These are phyloP conservation scores for Oscheius sp. DNA, from an alignment of 2,888 invertebrate genomes.

Conservation along the genomic window DNA sequence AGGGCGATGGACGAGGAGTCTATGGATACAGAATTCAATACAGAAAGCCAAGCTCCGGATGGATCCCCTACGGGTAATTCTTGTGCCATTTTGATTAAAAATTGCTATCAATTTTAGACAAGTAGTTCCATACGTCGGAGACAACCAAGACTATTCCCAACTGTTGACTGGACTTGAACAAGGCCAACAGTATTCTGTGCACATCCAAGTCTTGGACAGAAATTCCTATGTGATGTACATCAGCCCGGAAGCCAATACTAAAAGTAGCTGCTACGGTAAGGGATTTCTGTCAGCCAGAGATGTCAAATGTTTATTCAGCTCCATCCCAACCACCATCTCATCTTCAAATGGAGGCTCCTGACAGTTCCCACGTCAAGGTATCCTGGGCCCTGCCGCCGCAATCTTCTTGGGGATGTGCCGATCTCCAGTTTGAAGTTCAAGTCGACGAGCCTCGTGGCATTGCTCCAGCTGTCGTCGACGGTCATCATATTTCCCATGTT, in stretches of 20 bases:
- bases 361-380: conserved; percentile 64
- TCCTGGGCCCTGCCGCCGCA: conserved; percentile 62
- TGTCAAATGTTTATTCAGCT: conserved; percentile 49
- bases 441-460: conserved; percentile 68
- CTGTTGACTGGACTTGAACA: conserved; percentile 64
- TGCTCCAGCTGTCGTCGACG: conserved; percentile 60
- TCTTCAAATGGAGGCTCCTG: conserved; percentile 64
- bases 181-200: conserved; percentile 64
- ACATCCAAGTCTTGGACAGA: conserved; percentile 69
- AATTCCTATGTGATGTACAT: conserved; percentile 73
- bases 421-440: conserved; percentile 63
- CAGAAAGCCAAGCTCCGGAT: conserved; percentile 62
- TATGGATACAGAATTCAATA: conserved; percentile 72
- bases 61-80: conserved; percentile 69
- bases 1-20: conserved; percentile 71
- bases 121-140: conserved; percentile 71
- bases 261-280: conserved; percentile 60
- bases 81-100: not conserved
- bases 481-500: conserved; percentile 68
- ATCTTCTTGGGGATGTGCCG: conserved; percentile 66
- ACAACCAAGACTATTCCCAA: conserved; percentile 67
- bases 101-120: conserved; percentile 69
- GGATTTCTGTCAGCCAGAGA: conserved; percentile 4
- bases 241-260: conserved; percentile 65
- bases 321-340: conserved; percentile 71